A percentile compares a stretch with the other conserved stretches of the same genome.
These are phyloP conservation scores for Slavum lentiscoides DNA, from an alignment of 2,888 invertebrate species.

Conservation along the genomic window DNA sequence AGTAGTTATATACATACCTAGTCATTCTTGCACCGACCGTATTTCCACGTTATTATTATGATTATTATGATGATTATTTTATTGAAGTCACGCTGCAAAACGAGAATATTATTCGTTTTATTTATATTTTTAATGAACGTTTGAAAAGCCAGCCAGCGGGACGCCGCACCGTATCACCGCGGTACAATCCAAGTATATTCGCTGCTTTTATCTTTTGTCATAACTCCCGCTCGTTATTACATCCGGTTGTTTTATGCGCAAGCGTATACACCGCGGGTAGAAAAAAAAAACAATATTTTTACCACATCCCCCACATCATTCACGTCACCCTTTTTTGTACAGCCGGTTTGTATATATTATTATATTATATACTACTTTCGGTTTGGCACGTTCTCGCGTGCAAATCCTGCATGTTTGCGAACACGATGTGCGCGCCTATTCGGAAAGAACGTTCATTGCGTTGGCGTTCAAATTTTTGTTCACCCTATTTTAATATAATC, in stretches of 20 bases:
- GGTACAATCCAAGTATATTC: not conserved
- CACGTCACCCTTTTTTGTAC: constrained; percentile 25
- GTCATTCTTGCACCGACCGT: not conserved
- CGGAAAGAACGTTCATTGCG: not conserved
- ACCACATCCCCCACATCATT: not conserved
- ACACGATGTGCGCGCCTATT: constrained; percentile 9
- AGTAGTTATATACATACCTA: too few relatives aligned
- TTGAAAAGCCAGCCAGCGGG: constrained; percentile 38
- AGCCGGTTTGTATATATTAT: constrained; percentile 7
- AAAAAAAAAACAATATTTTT: constrained; percentile 42
- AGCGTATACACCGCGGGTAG: not conserved
- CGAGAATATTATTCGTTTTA: constrained; percentile 29
- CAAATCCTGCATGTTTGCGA: constrained; percentile 17
- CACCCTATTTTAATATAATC: not conserved
- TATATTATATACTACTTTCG: constrained; percentile 21
- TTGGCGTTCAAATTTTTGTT: too few relatives aligned
- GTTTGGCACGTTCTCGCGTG: constrained; percentile 12
- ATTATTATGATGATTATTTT: constrained; percentile 23
- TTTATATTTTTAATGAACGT: constrained; percentile 51
- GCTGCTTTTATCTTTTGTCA: constrained; percentile 36
- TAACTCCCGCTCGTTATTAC: constrained; percentile 47
- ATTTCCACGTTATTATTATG: not conserved
- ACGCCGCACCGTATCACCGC: constrained; percentile 4
- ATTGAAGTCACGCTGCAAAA: constrained; percentile 1
- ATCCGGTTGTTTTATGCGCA: constrained; percentile 49